Evolutionary conservation across 2,797 vertebrate species (phyloP), one percentile per base, ranked within the genome.

Genomic region (Oreonectes daqikongensis): DNA sequence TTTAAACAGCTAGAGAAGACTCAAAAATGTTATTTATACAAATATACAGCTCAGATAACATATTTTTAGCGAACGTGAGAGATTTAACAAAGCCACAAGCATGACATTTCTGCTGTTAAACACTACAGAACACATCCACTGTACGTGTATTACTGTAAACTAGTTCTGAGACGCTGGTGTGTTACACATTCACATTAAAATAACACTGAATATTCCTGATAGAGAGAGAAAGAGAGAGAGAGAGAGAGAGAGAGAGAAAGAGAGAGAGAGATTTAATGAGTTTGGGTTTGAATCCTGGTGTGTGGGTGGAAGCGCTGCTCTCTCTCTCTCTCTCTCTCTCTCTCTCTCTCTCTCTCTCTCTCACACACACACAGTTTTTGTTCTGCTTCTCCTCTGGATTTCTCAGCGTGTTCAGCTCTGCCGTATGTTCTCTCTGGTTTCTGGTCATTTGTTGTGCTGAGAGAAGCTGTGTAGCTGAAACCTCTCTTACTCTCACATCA

Each of bases 301-400:
- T 32, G 76, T 78, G 69, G 60, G 59, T 44, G 78, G 63, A 42
- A 79, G 35, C 55, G 22, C 38, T 44, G 65, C 57, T 69, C 42
- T 30, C 24, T 48, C 42, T 44, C 14, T 1, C 42, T 44, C 12
- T 52, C 59, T 85, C 73, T 77, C 0, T 67, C 63, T 22, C 67
- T 64, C 46, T 72, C 46, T 28, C 26, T 24, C 1, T 64, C 40
- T 69, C 53, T 24, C 24, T 66, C 35, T 76, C 12, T 30, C 28
- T 77, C 52, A 52, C 70, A 30, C 30, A 30, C 30, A 30, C 32
- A 35, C 32, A 35, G 32, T 35, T 32, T 68, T 26, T 52, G 42
- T 32, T 52, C 35, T 53, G 42, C 24, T 42, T 65, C 35, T 42
- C 38, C 32, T 8, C 46, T 55, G 24, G 18, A 17, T 57, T 11